Evolutionary conservation across 2,888 invertebrate genomes (phyloP).

Genomic region (Baronia brevicornis): DNA sequence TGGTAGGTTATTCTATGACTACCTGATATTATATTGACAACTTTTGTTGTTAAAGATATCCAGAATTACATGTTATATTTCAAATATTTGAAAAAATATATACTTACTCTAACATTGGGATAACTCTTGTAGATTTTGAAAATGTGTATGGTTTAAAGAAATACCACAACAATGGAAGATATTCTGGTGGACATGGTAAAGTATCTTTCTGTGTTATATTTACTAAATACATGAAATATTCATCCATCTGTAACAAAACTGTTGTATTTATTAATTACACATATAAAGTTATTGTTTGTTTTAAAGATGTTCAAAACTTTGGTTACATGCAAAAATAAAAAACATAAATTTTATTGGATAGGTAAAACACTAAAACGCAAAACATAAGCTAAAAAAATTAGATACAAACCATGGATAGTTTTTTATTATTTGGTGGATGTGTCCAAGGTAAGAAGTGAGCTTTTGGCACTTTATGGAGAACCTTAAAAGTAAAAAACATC

Average conservation of each 20-base stretch:
- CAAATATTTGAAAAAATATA: slow-evolving; percentile 10
- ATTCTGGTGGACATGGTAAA: slow-evolving; percentile 69
- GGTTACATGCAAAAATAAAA: too few species aligned
- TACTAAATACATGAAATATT: slow-evolving; percentile 77
- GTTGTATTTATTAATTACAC: background rate
- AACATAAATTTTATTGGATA: too few species aligned
- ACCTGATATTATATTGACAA: too few species aligned
- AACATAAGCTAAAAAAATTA: too few species aligned
- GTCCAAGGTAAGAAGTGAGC: slow-evolving; percentile 81
- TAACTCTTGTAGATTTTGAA: slow-evolving; percentile 76
- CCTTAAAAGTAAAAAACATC: slow-evolving; percentile 78
- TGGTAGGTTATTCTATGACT: too few species aligned
- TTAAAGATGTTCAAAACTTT: too few species aligned
- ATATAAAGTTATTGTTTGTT: slow-evolving; percentile 1
- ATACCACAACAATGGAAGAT: slow-evolving; percentile 79
- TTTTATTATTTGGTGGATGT: slow-evolving; percentile 37
- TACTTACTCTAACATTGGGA: slow-evolving; percentile 85
- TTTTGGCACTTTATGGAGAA: slow-evolving; percentile 77
- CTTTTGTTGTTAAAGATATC: too few species aligned
- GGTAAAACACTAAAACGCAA: too few species aligned
- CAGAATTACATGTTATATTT: background rate
- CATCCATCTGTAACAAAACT: slow-evolving; percentile 58
- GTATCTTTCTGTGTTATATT: slow-evolving; percentile 78
- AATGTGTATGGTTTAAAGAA: slow-evolving; percentile 80
- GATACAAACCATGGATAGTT: slow-evolving; percentile 38